Percentiles rank a stretch among this genome's conserved stretches.
Evolutionary conservation across 2,797 vertebrate species (phyloP).

Genomic region (Morelia viridis): DNA sequence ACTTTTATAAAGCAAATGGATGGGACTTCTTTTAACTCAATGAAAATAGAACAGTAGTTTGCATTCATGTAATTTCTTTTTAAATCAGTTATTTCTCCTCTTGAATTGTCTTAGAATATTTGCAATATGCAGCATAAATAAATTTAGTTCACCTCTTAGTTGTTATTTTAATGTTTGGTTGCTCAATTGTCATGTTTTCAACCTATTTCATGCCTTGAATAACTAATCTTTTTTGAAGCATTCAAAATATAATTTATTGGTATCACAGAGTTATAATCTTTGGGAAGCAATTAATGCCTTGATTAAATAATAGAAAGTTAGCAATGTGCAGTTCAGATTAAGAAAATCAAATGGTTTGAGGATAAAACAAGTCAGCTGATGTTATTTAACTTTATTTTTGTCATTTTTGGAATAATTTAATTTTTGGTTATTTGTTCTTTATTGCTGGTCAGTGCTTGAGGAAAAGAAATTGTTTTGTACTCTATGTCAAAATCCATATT

Average conservation of each 20-base stretch:
- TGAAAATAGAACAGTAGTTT: not conserved
- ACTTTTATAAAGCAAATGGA: not conserved
- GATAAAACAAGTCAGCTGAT: not conserved
- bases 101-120: too few relatives aligned
- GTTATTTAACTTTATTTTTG: not conserved
- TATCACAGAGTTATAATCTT: not conserved
- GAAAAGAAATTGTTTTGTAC: not conserved
- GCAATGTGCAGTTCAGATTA: too few relatives aligned
- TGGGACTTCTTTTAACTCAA: not conserved
- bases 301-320: not conserved
- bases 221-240: not conserved
- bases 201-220: not conserved
- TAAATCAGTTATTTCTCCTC: not conserved
- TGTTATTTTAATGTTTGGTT: not conserved
- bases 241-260: not conserved
- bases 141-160: not conserved
- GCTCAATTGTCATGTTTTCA: not conserved
- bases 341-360: not conserved
- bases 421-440: not conserved
- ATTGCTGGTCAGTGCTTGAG: not conserved
- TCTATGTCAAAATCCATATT: constrained; percentile 25
- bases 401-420: not conserved
- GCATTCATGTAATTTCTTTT: not conserved
- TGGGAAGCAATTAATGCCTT: not conserved
- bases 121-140: too few relatives aligned